Percentiles rank a stretch among this genome's conserved stretches.
Conservation (phyloP, 1,140 invertebrate genomes). For the Drosophila ironensis region DNA sequence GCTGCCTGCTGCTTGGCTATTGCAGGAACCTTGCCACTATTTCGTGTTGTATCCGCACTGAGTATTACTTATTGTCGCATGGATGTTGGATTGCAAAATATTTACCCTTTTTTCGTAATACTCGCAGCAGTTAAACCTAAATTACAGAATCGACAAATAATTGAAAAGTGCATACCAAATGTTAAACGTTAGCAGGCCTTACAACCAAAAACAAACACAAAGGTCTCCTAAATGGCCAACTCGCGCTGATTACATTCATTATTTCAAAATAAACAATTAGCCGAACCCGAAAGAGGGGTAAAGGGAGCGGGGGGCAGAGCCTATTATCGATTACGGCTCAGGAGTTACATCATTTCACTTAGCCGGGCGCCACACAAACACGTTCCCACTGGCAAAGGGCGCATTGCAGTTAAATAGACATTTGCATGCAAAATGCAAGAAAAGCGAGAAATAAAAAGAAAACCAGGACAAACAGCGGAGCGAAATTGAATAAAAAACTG, state of each 20-base stretch:
- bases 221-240: background rate
- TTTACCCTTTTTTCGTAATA: too few species aligned
- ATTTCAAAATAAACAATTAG: slow-evolving; percentile 18
- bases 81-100: too few species aligned
- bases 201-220: background rate
- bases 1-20: too few species aligned
- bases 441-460: slow-evolving; percentile 47
- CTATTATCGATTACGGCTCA: slow-evolving; percentile 66
- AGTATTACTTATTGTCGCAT: too few species aligned
- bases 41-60: too few species aligned
- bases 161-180: background rate
- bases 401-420: slow-evolving; percentile 78
- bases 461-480: slow-evolving; percentile 70
- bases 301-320: background rate
- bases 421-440: slow-evolving; percentile 71
- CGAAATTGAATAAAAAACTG: slow-evolving; percentile 71
- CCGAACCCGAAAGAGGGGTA: background rate
- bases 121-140: too few species aligned
- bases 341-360: slow-evolving; percentile 78
- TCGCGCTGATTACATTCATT: background rate
- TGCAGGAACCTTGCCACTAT: too few species aligned
- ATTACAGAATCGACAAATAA: background rate
- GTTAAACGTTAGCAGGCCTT: background rate
- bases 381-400: slow-evolving; percentile 37
- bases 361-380: slow-evolving; percentile 17